Percentiles rank a stretch among this genome's conserved stretches.
Evolutionary conservation across 2,113 vertebrate genomes (phyloP).

Genomic region (Bubo blakistoni): DNA sequence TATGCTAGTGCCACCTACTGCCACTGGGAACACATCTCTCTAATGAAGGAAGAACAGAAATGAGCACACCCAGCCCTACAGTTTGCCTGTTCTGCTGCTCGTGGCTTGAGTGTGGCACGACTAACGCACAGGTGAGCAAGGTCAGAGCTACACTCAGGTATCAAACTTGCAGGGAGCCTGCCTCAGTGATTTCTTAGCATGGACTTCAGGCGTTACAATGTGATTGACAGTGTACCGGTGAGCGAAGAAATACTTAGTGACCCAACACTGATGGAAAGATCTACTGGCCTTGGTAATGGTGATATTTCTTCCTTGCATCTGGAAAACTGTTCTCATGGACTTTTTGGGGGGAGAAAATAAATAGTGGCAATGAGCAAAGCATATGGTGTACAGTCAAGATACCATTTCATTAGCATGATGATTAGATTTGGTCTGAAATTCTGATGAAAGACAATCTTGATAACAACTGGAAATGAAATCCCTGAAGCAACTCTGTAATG

Average conservation of each 20-base stretch:
- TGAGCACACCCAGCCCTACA: background rate
- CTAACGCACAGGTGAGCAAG: background rate
- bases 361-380: background rate
- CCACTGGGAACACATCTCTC: background rate
- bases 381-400: background rate
- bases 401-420: background rate
- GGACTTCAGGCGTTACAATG: background rate
- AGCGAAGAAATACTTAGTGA: background rate
- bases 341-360: background rate
- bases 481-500: background rate
- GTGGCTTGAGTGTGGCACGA: background rate
- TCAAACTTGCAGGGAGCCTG: background rate
- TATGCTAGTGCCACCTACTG: background rate
- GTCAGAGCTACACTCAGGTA: background rate
- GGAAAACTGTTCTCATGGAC: background rate
- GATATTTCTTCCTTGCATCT: background rate
- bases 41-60: background rate
- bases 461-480: background rate
- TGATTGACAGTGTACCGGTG: background rate
- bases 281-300: background rate
- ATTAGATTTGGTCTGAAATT: constrained; percentile 11
- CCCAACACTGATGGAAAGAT: background rate
- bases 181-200: background rate
- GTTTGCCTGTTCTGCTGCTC: background rate
- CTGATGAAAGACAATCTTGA: background rate